Evolutionary conservation across 23 tunicate species (phyloP).

Genomic region (Diplosoma virens): DNA sequence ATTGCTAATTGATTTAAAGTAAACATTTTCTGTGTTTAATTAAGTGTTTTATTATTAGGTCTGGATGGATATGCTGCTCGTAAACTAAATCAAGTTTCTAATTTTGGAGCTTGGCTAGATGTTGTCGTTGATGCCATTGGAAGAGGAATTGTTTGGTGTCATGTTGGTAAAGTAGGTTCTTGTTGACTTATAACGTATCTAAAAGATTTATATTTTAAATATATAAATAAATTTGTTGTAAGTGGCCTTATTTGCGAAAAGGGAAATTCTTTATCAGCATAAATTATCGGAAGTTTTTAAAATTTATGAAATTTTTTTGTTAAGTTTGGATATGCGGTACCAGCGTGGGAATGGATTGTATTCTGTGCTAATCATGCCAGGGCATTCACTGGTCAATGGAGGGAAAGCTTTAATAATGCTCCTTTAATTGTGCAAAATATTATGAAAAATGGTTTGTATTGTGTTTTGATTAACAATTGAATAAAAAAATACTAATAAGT

Average conservation of each 20-base stretch:
- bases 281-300: too few species aligned
- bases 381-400: slow-evolving; percentile 53
- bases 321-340: slow-evolving; percentile 69
- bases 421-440: slow-evolving; percentile 43
- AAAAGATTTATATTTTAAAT: too few species aligned
- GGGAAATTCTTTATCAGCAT: too few species aligned
- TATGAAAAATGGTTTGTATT: slow-evolving; percentile 49
- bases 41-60: neutral
- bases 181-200: too few species aligned
- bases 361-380: slow-evolving; percentile 59
- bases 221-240: too few species aligned
- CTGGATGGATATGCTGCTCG: slow-evolving; percentile 76
- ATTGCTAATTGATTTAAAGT: too few species aligned
- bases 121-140: slow-evolving; percentile 66
- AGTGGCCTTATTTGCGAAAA: too few species aligned
- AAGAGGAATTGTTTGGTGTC: slow-evolving; percentile 67
- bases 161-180: slow-evolving; percentile 31
- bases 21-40: too few species aligned
- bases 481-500: too few species aligned
- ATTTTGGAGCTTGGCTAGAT: slow-evolving; percentile 72
- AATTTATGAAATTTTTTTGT: neutral
- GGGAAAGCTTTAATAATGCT: slow-evolving; percentile 41
- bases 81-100: slow-evolving; percentile 54
- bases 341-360: slow-evolving; percentile 79
- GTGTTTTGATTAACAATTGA: neutral